These are phyloP conservation scores for Nothoprocta pentlandii DNA, from an alignment of 2,113 vertebrate genomes.

Conservation along the genomic window DNA sequence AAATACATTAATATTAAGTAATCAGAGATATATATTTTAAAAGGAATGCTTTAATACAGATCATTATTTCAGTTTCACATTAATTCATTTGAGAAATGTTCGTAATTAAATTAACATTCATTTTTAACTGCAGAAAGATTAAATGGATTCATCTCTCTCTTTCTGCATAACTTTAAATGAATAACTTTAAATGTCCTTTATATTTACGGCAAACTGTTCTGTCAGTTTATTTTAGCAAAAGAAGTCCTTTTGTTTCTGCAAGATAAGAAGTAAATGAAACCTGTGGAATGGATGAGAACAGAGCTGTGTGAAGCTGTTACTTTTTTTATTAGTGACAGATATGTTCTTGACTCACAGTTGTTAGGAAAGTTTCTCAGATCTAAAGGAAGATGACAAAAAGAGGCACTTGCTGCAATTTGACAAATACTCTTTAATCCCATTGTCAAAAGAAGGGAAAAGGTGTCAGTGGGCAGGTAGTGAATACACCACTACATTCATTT, in stretches of 20 bases:
- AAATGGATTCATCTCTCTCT: slow-evolving; percentile 9
- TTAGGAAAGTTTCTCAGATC: background rate
- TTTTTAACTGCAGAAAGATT: slow-evolving; percentile 59
- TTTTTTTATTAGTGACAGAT: background rate
- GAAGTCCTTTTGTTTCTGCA: background rate
- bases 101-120: slow-evolving; percentile 48
- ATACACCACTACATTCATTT: background rate
- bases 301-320: background rate
- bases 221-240: background rate
- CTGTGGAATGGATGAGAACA: background rate
- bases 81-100: slow-evolving; percentile 48
- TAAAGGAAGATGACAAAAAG: background rate
- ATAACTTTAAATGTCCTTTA: background rate
- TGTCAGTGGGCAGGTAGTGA: background rate
- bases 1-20: slow-evolving; percentile 26
- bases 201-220: slow-evolving; percentile 15
- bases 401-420: background rate
- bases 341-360: background rate
- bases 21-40: slow-evolving; percentile 27
- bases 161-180: background rate
- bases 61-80: slow-evolving; percentile 43
- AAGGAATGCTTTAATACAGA: slow-evolving; percentile 20
- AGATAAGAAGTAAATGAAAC: background rate
- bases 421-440: background rate
- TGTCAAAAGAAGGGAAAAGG: background rate